phyloP scores from a whole-genome alignment of 2,113 vertebrate genomes.

The Anhinga rufa region DNA sequence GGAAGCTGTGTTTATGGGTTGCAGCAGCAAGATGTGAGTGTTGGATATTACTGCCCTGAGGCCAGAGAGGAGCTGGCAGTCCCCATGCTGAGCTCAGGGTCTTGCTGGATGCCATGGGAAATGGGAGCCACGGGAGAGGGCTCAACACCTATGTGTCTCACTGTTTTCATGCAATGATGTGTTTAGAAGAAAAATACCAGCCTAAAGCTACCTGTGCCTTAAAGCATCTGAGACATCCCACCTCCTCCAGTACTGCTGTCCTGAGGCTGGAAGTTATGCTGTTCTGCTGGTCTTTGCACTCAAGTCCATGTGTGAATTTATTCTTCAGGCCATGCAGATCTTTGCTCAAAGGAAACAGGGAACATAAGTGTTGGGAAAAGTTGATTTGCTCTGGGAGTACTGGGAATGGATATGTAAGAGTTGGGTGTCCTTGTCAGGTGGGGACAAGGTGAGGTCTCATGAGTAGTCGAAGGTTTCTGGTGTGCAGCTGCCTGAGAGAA shows the following conservation, averaged over 20 bases:
- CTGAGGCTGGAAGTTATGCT: not conserved
- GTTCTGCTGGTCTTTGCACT: not conserved
- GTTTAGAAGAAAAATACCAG: not conserved
- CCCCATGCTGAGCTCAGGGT: not conserved
- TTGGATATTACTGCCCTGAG: not conserved
- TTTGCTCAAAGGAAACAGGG: not conserved
- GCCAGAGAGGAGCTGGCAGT: not conserved
- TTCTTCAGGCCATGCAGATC: not conserved
- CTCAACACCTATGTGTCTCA: accelerated
- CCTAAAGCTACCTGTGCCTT: not conserved
- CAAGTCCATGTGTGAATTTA: not conserved
- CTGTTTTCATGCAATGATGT: not conserved
- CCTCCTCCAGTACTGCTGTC: not conserved
- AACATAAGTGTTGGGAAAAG: not conserved
- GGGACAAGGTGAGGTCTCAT: not conserved
- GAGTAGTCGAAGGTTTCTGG: not conserved
- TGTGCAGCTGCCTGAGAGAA: not conserved
- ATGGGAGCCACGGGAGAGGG: not conserved
- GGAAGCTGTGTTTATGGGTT: not conserved
- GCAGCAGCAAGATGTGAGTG: not conserved
- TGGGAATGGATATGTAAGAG: not conserved
- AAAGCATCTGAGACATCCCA: not conserved
- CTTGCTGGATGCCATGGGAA: not conserved
- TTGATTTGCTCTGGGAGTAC: not conserved
- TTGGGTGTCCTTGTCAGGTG: not conserved